Base-by-base conservation (phyloP, 1,140 invertebrate species). In the Meloidogyne hapla region DNA sequence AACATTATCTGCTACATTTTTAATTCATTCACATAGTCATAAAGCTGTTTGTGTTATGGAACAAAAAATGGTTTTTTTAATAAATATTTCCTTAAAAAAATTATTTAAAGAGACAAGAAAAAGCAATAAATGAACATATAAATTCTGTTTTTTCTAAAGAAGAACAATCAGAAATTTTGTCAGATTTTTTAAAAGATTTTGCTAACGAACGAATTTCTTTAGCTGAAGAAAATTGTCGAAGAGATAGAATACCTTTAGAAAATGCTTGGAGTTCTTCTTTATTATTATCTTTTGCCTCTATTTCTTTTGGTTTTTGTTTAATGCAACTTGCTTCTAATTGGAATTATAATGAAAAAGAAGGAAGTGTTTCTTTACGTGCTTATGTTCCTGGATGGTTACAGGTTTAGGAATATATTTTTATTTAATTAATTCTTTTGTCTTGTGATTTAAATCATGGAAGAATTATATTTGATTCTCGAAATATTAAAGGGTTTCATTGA, bases 341-440 rank as follows among this genome's bases (percentile, higher is more conserved):
- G 28, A 9, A 33, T 38, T 67, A 21, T 67, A 42, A 5, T 18
- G 65, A 38, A 38, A 42, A 38, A 8, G 65, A 67, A 9, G 65
- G 40, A 25, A 67, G 65, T 21, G 65, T 67, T 42, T 67, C 65
- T n/a, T n/a, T 67, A 42, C 65, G 65, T 42, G 65, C 65, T n/a
- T 67, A 67, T 42, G 21, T 67, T 33, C 65, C 65, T 67, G 65
- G 65, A 33, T 67, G 65, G 65, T 42, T 67, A 38, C 65, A 67
- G 65, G 65, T 67, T n/a, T 0, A 42, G 23, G 21, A 66, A 1
- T 18, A 5, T 18, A 2, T 25, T 33, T 65, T 10, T 10, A 10
- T 8, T 65, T 33, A 26, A 8, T n/a, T n/a, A n/a, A n/a, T n/a
- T n/a, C n/a, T n/a, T n/a, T n/a, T n/a, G n/a, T n/a, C n/a, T n/a